Evolutionary conservation across 2,113 vertebrate species (phyloP).

Genomic region (western clawed frog (Xenopus tropicalis)): DNA sequence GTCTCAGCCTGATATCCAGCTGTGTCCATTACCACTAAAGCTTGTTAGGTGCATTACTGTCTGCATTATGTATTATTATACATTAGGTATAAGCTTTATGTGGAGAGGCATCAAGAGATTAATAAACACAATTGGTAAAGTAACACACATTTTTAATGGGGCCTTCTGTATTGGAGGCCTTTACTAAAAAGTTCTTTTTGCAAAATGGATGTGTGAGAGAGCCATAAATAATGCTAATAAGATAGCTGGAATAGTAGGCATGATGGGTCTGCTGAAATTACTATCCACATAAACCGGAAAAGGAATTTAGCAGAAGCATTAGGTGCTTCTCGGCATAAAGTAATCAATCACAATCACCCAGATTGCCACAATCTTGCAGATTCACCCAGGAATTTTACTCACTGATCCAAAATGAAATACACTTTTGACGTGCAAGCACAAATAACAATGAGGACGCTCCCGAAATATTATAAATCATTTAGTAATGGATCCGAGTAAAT

Average conservation of each 20-base stretch:
- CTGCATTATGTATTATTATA: background rate
- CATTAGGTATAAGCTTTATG: background rate
- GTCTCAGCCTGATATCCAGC: background rate
- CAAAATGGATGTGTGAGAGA: slow-evolving; percentile 27
- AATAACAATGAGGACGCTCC: slow-evolving; percentile 37
- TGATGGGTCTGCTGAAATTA: slow-evolving; percentile 38
- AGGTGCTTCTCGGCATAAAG: slow-evolving; percentile 32
- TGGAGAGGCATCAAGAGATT: background rate
- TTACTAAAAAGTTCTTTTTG: slow-evolving; percentile 6
- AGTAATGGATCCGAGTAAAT: slow-evolving; percentile 32
- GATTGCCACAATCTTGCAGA: slow-evolving; percentile 34
- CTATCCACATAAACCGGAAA: slow-evolving; percentile 37
- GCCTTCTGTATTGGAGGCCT: background rate
- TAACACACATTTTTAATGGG: slow-evolving; percentile 10
- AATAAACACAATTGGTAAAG: slow-evolving; percentile 27
- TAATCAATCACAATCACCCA: slow-evolving; percentile 36
- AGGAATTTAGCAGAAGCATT: slow-evolving; percentile 38
- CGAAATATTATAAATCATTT: slow-evolving; percentile 37
- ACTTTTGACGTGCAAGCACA: slow-evolving; percentile 28
- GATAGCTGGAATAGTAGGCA: slow-evolving; percentile 25
- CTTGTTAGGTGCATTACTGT: slow-evolving; percentile 1
- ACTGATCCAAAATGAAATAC: slow-evolving; percentile 40
- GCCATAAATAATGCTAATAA: slow-evolving; percentile 38
- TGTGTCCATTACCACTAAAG: background rate
- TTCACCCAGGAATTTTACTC: slow-evolving; percentile 40